These are phyloP conservation scores for Cataglyphis rosenhaueri DNA, from an alignment of 2,888 invertebrate genomes.

Conservation along the genomic window DNA sequence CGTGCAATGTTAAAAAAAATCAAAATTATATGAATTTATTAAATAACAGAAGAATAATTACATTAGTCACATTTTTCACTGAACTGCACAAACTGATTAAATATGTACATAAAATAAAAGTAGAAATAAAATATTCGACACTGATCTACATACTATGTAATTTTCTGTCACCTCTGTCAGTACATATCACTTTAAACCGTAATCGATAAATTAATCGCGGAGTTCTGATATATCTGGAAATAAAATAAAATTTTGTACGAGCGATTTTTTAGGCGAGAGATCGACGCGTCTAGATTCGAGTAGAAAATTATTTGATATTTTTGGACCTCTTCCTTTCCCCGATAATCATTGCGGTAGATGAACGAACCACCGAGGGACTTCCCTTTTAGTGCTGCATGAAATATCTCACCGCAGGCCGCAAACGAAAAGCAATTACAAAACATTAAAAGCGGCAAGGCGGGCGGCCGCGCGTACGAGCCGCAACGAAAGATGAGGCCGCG, in stretches of 20 bases:
- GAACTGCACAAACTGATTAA: not conserved
- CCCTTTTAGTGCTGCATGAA: slow-evolving; percentile 70
- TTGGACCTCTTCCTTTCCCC: not conserved
- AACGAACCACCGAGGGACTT: slow-evolving; percentile 59
- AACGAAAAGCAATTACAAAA: slow-evolving; percentile 76
- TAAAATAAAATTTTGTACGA: not conserved
- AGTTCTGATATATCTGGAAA: not conserved
- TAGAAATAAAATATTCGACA: not conserved
- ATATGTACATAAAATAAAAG: not conserved
- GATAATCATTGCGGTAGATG: slow-evolving; percentile 54
- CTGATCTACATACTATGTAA: not conserved
- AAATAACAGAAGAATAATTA: slow-evolving; percentile 3
- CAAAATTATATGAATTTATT: not conserved
- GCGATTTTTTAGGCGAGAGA: not conserved
- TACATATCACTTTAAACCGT: not conserved
- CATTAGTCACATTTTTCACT: not conserved
- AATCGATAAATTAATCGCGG: not conserved
- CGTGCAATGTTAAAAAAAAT: slow-evolving; percentile 1
- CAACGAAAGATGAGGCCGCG: slow-evolving; percentile 65
- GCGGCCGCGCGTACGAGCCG: slow-evolving; percentile 54
- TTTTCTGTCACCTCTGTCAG: not conserved
- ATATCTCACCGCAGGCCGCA: slow-evolving; percentile 75
- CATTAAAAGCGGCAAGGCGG: slow-evolving; percentile 71
- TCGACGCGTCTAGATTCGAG: slow-evolving; percentile 14
- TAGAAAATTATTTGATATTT: slow-evolving; percentile 59